A percentile compares a stretch with the other conserved stretches of the same genome.
Conservation (phyloP, 2,113 vertebrate genomes). For the Gymnocephalus cernua region DNA sequence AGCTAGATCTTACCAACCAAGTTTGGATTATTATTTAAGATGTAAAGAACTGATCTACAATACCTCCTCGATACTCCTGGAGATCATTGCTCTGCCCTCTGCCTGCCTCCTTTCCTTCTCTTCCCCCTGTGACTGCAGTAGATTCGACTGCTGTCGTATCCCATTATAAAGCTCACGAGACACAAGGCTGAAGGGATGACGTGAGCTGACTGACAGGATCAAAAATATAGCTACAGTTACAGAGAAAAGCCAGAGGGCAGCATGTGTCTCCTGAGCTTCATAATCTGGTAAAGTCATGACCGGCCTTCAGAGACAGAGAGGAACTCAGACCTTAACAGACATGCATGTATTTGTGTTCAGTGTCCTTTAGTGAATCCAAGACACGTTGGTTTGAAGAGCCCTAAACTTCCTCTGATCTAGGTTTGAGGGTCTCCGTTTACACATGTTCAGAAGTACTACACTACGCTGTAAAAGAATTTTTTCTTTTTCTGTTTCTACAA, state of each 20-base stretch:
- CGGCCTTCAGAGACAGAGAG: slow-evolving; percentile 46
- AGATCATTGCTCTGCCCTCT: background rate
- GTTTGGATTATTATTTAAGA: too few species aligned
- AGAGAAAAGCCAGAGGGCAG: slow-evolving; percentile 18
- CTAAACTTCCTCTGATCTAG: slow-evolving; percentile 10
- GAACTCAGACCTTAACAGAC: slow-evolving; percentile 15
- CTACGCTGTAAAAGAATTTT: background rate
- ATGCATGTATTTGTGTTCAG: background rate
- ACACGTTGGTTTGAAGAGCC: slow-evolving; percentile 15
- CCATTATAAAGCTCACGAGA: slow-evolving; percentile 44
- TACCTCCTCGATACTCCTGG: background rate
- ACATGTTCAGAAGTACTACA: background rate
- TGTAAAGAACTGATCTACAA: background rate
- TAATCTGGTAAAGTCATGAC: slow-evolving; percentile 60
- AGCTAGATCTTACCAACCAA: background rate
- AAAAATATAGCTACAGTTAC: slow-evolving; percentile 30
- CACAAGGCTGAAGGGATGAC: slow-evolving; percentile 35
- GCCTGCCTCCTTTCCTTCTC: slow-evolving; percentile 36
- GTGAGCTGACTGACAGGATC: slow-evolving; percentile 12
- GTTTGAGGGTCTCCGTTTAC: background rate
- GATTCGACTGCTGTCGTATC: slow-evolving; percentile 25
- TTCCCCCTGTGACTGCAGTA: slow-evolving; percentile 16
- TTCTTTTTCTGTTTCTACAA: background rate
- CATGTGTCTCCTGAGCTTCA: slow-evolving; percentile 42
- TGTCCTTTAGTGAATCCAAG: slow-evolving; percentile 15